A percentile compares a stretch with the other conserved stretches of the same genome.
Evolutionary conservation across 1,140 invertebrate species (phyloP).

Genomic region (Camponotus floridanus): DNA sequence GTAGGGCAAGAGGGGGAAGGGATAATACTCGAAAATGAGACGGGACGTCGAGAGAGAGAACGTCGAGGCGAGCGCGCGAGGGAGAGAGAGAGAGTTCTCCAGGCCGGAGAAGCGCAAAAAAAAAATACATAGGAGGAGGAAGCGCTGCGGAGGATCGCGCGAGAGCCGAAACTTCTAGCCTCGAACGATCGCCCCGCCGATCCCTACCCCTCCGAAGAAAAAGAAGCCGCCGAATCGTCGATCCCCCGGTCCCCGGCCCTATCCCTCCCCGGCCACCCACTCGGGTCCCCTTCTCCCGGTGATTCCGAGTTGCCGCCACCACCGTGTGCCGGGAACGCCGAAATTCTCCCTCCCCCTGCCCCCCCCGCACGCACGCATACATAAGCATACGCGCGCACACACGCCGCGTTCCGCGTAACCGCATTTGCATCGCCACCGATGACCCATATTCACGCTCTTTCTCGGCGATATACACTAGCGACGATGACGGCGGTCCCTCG

Average conservation of each 20-base stretch:
- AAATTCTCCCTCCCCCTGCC: constrained; percentile 37
- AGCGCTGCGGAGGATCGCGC: constrained; percentile 36
- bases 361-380: constrained; percentile 13
- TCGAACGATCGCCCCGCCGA: constrained; percentile 72
- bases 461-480: constrained; percentile 58
- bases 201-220: constrained; percentile 58
- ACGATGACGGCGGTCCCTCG: constrained; percentile 55
- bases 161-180: constrained; percentile 74
- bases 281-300: constrained; percentile 16
- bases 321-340: constrained; percentile 36
- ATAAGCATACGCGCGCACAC: constrained; percentile 39
- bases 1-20: constrained; percentile 17
- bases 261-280: constrained; percentile 13
- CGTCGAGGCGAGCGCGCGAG: background rate
- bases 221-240: constrained; percentile 62
- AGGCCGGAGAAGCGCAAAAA: background rate
- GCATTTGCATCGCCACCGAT: constrained; percentile 83
- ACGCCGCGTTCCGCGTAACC: constrained; percentile 72
- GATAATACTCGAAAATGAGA: constrained; percentile 36
- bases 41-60: constrained; percentile 14
- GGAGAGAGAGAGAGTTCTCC: constrained; percentile 25
- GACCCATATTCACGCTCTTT: constrained; percentile 82
- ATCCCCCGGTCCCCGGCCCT: background rate
- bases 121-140: background rate
- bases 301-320: constrained; percentile 22